Base-by-base conservation (phyloP, 2,113 vertebrate species). In the Saguinus imperator region DNA sequence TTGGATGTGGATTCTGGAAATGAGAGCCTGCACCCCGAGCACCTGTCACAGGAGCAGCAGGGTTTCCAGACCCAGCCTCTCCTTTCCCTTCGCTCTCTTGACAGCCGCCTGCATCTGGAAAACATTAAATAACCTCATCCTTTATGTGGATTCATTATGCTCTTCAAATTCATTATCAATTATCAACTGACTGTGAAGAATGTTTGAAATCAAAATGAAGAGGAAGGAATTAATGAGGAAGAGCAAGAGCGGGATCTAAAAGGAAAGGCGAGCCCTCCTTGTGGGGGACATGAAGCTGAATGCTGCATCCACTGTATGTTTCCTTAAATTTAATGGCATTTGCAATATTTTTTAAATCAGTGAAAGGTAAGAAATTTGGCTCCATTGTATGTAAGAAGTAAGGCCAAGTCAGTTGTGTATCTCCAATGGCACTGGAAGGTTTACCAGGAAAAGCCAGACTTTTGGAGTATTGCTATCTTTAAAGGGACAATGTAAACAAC, bases 1-100 rank as follows among this genome's bases (percentile, higher is more conserved):
- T 96, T 8, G 52, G 96, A 96, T 87, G 40, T 25, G 91, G 97
- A 92, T 50, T 94, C 93, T 97, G 97, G 96, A 97, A 95, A 97
- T 96, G 55, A 97, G 96, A 98, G 76, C 55, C 35, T 61, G 96
- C 96, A 68, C 37, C 66, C 8, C 73, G 52, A 87, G 87, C 40
- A 86, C 80, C 94, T 72, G 79, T 83, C 58, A 64, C 20, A 3
- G 25, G 40, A 6, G 8, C 58, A 25, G 18, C 11, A 6, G 86
- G 68, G 32, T 58, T 32, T 77, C 40, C 32, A 43, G 21, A 20
- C 43, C 64, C 10, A 1, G 11, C 27, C 45, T 45, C 7, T 23
- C 40, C 70, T 25, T 80, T 48, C 7, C 11, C 87, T 50, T 8
- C 2, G 17, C 88, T 66, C 37, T 91, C 58, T 61, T 52, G 73